These are phyloP conservation scores for Neodiprion virginianus DNA, from an alignment of 1,140 invertebrate species.

Conservation along the genomic window DNA sequence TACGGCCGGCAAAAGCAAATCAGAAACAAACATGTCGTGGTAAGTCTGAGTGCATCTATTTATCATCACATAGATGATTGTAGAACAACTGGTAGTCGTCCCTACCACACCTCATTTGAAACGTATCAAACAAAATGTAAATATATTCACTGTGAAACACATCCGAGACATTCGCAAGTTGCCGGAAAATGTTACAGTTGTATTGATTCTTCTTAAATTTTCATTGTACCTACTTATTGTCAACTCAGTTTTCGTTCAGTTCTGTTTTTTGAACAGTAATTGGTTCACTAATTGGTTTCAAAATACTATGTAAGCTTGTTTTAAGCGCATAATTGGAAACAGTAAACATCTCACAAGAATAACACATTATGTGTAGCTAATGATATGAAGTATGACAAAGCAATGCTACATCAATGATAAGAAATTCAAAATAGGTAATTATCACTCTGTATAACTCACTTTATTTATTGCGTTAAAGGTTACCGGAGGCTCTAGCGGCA, in stretches of 20 bases:
- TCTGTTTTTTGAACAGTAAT: too few species aligned
- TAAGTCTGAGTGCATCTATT: constrained; percentile 26
- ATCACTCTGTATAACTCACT: neutral
- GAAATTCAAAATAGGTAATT: neutral
- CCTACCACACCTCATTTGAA: too few species aligned
- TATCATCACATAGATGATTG: neutral
- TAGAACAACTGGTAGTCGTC: neutral
- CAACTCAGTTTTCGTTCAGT: too few species aligned
- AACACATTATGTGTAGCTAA: neutral
- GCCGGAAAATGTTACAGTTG: too few species aligned
- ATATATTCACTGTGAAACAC: neutral
- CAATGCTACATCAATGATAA: constrained; percentile 1
- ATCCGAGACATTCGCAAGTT: too few species aligned
- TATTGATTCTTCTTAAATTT: constrained; percentile 11
- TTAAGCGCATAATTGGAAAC: too few species aligned
- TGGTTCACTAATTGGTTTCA: too few species aligned
- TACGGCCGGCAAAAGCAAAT: constrained; percentile 30
- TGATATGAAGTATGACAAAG: too few species aligned
- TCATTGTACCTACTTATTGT: constrained; percentile 1
- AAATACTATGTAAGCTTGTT: too few species aligned
- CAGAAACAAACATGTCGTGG: constrained; percentile 46
- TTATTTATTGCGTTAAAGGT: constrained; percentile 55
- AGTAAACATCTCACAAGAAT: too few species aligned
- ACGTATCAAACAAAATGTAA: neutral
- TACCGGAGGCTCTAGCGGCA: constrained; percentile 96